Base-by-base conservation (phyloP, 2,797 vertebrate species). In the Melopsittacus undulatus region DNA sequence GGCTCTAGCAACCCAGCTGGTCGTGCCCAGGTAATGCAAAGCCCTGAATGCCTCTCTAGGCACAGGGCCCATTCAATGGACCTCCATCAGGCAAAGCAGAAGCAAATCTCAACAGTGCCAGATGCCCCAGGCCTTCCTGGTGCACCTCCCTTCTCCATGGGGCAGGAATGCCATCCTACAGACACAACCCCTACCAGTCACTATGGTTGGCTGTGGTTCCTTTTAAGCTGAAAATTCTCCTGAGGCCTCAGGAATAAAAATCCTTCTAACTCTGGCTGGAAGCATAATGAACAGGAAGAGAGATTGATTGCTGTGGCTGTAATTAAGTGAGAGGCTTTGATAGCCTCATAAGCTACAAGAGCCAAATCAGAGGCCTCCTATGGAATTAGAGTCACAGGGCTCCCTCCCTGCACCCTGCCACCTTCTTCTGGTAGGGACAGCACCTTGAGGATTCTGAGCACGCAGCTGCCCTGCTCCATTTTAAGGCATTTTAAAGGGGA, bases 301-400 rank as follows among this genome's bases (percentile, higher is more conserved):
- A 92, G 95, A 90, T 87, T 94, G 96, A 95, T 74, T 83, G 83
- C 57, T 73, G 30, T 26, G 49, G 84, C 34, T 32, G 56, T 84
- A 92, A 96, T 93, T 97, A 95, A 92, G 85, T 38, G 57, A 95
- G 87, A 90, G 24, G 82, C 86, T 94, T 85, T 63, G 85, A 95
- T 29, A 34, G 90, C 76, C 86, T 97, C 54, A 3, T 81, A 76
- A 95, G 90, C 67, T 1, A 9, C 76, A 61, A 84, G 79, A 95
- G 70, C 79, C 79, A 83, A 92, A 89, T 38, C 27, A 29, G 49
- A 88, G 85, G 43, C 46, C 62, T 59, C 70, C 27, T 49, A 36
- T 52, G 45, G 85, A 89, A 83, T 79, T 43, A 36, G n/a, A 21
- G 48, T 32, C 26, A 43, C 1, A 10, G 79, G 81, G 22, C 34